Base-by-base conservation (phyloP, 2,797 vertebrate species). In the Selene dorsalis region DNA sequence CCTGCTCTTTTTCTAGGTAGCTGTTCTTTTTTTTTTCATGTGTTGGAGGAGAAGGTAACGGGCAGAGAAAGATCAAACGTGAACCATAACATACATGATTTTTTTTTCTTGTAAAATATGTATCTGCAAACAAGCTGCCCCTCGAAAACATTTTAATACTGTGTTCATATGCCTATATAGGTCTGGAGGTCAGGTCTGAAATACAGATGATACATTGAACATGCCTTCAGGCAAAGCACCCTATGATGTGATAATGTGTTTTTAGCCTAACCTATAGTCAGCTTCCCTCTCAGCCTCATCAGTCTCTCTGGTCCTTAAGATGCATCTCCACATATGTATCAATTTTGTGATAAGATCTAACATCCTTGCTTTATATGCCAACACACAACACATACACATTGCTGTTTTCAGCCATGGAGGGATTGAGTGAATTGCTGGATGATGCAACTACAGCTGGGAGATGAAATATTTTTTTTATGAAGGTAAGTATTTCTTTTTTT, bases 211-310 rank as follows among this genome's bases (percentile, higher is more conserved):
- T 58, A 58, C 1, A 28, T 47, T 35, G 18, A 68, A 35, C 43
- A 58, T n/a, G 67, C 59, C 55, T 45, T 68, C 8, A 22, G 65
- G 60, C 20, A 41, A 53, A 84, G 47, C 48, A 39, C 60, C 24
- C 43, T 41, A 35, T 67, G 56, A 73, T 67, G 32, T 22, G 5
- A 32, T 63, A 56, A 73, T 67, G 39, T 22, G 5, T 52, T 75
- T 73, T 59, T 50, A 9, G 17, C 32, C 64, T 26, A 55, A 58
- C 58, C 16, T 58, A 7, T 35, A 6, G 71, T 56, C 83, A 69
- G 41, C 52, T 48, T 28, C n/a, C 56, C 32, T n/a, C 24, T 67
- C 58, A 73, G 56, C 43, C 52, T 69, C 53, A 26, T 61, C 62
- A 74, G 14, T 41, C 67, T 57, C 52, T 43, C 20, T 48, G 32